Base-by-base conservation (phyloP, 2,888 invertebrate genomes). In the Portevinia maculata region DNA sequence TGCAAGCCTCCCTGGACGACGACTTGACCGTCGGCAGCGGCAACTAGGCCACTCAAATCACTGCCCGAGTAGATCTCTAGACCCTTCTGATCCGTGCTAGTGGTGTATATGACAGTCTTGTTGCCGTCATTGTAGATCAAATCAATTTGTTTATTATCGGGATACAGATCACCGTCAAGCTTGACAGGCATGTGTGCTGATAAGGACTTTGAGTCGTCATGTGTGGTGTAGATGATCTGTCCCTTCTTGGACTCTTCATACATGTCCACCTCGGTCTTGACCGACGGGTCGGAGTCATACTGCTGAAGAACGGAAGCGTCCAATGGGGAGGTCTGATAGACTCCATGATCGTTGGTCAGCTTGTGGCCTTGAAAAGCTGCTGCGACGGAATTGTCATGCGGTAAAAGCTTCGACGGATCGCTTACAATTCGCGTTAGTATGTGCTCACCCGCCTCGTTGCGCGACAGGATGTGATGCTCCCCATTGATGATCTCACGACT, bases 91-190 rank as follows among this genome's bases (percentile, higher is more conserved):
- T 96, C 95, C 73, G 88, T 94, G 9, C 94, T 93, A 78, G 95
- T 94, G 60, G 96, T 96, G 87, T 96, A 96, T 89, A 96, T 96
- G 78, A 96, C 95, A 1, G 96, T 96, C 89, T 96, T 95, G 88
- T 95, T 95, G 52, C 96, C 96, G 87, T 96, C 96, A 88, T 96
- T 95, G 90, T 96, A 96, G 87, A 96, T 96, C 87, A 96, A 91
- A 90, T 96, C 96, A 89, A 96, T 95, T 86, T 95, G 95, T 60
- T 89, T 89, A 62, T 89, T 90, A 46, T 87, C 69, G 59, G 88
- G 89, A 84, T 90, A 89, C 92, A 94, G 85, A 32, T 90, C 89
- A 15, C 88, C 87, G 44, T 89, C 90, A 13, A 90, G 84, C 67
- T 89, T 90, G 90, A 87, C 92, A 87, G 86, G 90, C 84, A 90